Percentiles rank a stretch among this genome's conserved stretches.
Evolutionary conservation across 2,888 invertebrate species (phyloP).

Genomic region (Physocephala rufipes): DNA sequence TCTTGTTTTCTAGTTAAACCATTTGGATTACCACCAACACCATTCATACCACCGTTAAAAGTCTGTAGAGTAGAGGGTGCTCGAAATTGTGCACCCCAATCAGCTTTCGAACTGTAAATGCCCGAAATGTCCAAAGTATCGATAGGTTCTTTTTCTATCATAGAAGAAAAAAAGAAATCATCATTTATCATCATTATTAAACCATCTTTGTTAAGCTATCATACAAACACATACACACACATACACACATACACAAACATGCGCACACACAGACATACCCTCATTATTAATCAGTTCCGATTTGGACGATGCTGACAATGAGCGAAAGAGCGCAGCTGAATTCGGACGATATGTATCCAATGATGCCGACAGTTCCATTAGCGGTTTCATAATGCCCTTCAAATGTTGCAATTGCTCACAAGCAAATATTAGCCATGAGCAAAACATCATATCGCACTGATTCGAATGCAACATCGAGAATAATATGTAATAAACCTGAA

Average conservation of each 20-base stretch:
- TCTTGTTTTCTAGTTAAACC: slow-evolving; percentile 85
- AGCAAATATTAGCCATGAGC: slow-evolving; percentile 85
- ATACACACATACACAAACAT: not conserved
- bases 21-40: slow-evolving; percentile 74
- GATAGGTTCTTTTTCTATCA: slow-evolving; percentile 67
- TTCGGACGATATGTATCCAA: slow-evolving; percentile 80
- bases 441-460: slow-evolving; percentile 80
- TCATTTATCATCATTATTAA: not conserved
- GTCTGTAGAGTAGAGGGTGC: slow-evolving; percentile 74
- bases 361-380: slow-evolving; percentile 86
- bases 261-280: slow-evolving; percentile 50
- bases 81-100: slow-evolving; percentile 79
- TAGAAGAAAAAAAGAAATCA: slow-evolving; percentile 1
- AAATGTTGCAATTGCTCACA: slow-evolving; percentile 87
- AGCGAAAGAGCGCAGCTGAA: slow-evolving; percentile 75
- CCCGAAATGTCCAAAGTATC: slow-evolving; percentile 75
- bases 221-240: not conserved
- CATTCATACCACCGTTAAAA: slow-evolving; percentile 65
- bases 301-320: slow-evolving; percentile 67
- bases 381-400: slow-evolving; percentile 85
- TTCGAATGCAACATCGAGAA: slow-evolving; percentile 73
- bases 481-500: slow-evolving; percentile 76
- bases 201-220: not conserved
- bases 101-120: slow-evolving; percentile 80
- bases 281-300: slow-evolving; percentile 64